phyloP scores from a whole-genome alignment of 2,113 vertebrate species.

The Hoplias malabaricus region DNA sequence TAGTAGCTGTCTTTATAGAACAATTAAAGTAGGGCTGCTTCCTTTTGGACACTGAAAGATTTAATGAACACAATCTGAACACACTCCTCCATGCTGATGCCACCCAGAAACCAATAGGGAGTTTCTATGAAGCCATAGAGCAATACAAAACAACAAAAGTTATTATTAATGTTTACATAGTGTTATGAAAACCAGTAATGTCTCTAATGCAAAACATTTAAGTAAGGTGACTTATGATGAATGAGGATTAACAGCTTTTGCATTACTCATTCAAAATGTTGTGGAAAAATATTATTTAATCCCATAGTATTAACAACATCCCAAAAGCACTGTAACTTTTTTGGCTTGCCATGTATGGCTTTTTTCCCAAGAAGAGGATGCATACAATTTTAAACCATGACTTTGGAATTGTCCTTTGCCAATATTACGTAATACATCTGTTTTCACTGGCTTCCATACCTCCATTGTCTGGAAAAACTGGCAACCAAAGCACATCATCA shows the following conservation, averaged over 20 bases:
- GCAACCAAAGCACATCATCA: background rate
- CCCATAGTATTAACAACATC: conserved; percentile 15
- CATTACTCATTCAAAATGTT: background rate
- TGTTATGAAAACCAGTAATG: background rate
- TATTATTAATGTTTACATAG: no score
- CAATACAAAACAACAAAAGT: background rate
- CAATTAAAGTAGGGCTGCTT: background rate
- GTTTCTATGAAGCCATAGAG: background rate
- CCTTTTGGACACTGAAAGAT: background rate
- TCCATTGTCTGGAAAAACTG: conserved; percentile 11
- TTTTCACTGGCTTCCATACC: conserved; percentile 18
- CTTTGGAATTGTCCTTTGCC: conserved; percentile 22
- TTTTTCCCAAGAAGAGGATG: conserved; percentile 25
- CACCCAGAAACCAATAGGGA: background rate
- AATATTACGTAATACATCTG: conserved; percentile 36
- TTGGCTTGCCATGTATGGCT: conserved; percentile 9
- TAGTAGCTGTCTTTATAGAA: background rate
- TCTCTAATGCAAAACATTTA: background rate
- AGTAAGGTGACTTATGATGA: background rate
- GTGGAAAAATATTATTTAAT: background rate
- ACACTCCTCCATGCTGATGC: background rate
- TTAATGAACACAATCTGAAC: background rate
- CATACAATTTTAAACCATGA: conserved; percentile 34
- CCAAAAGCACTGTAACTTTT: conserved; percentile 3
- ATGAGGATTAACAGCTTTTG: background rate